phyloP scores from a whole-genome alignment of 2,888 invertebrate species.

The Aphrophora alni region DNA sequence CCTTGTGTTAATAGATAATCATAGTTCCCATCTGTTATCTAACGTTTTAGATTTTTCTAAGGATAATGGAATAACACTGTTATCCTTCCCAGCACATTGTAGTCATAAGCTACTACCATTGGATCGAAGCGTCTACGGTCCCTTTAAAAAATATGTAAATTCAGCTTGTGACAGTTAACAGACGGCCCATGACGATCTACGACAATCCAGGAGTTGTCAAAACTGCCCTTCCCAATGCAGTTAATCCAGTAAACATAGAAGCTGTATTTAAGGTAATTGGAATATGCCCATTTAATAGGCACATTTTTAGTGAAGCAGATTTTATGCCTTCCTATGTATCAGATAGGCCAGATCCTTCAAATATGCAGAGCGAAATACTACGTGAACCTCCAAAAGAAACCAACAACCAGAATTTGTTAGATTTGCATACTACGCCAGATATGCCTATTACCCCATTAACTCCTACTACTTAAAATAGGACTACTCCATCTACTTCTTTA shows the following conservation, averaged over 20 bases:
- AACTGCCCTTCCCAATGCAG: constrained; percentile 23
- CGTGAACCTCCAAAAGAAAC: too few relatives aligned
- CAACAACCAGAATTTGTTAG: too few relatives aligned
- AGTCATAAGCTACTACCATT: neutral
- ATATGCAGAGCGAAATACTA: too few relatives aligned
- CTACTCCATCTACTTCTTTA: too few relatives aligned
- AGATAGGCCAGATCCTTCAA: too few relatives aligned
- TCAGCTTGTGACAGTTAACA: constrained; percentile 30
- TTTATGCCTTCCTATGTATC: constrained; percentile 26
- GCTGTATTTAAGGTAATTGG: constrained; percentile 27
- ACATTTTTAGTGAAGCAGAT: constrained; percentile 24
- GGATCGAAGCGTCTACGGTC: neutral
- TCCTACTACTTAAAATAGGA: too few relatives aligned
- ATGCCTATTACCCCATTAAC: too few relatives aligned
- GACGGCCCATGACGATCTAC: constrained; percentile 31
- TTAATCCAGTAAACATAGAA: constrained; percentile 23
- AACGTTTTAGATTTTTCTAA: too few relatives aligned
- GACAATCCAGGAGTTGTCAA: constrained; percentile 25
- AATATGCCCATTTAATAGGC: constrained; percentile 21
- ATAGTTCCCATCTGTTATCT: too few relatives aligned
- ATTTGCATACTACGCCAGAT: too few relatives aligned
- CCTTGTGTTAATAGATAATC: constrained; percentile 10
- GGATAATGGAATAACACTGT: neutral
- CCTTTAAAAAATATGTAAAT: constrained; percentile 17
- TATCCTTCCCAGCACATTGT: neutral